Base-by-base conservation (phyloP, 2,113 vertebrate genomes). In the Pangasianodon hypophthalmus region DNA sequence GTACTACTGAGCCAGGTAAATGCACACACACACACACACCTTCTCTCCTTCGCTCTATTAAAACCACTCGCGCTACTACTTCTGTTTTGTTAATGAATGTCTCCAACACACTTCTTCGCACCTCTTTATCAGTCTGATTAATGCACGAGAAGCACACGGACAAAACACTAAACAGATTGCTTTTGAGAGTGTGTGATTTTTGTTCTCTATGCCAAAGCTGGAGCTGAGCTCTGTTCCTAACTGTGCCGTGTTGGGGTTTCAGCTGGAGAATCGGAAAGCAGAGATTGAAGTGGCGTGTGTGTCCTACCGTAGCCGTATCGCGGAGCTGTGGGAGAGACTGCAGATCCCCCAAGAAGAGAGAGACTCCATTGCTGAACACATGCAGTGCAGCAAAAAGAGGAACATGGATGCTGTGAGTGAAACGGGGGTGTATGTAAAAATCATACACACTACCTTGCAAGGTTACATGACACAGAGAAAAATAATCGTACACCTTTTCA, bases 381-480 rank as follows among this genome's bases (percentile, higher is more conserved):
- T 96, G 96, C 52, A 93, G 6, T 94, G 94, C 0, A 97, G 95
- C 69, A 97, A 93, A 88, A 94, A 94, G 92, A 96, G 93, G 46
- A 96, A 96, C 73, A 93, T 94, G 90, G 96, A 95, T 86, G 96
- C 97, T 89, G 98, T 99, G 96, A 96, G 97, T n/a, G n/a, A n/a
- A n/a, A n/a, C n/a, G n/a, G n/a, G n/a, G n/a, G n/a, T n/a, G n/a
- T n/a, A n/a, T n/a, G n/a, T n/a, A n/a, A n/a, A n/a, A n/a, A 14
- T 29, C 50, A 6, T 16, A 7, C 24, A 52, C 24, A 26, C 73
- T 14, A 0, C 24, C 73, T 46, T 46, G 37, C 26, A 8, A 21
- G 7, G 19, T 77, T 21, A 14, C 4, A 79, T 18, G 32, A 73
- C 16, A n/a, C 6, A 32, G 4, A 69, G 1, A 69, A n/a, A 69